A percentile compares a stretch with the other conserved stretches of the same genome.
phyloP scores from a whole-genome alignment of 2,113 vertebrate species.

The Hystrix cristata region DNA sequence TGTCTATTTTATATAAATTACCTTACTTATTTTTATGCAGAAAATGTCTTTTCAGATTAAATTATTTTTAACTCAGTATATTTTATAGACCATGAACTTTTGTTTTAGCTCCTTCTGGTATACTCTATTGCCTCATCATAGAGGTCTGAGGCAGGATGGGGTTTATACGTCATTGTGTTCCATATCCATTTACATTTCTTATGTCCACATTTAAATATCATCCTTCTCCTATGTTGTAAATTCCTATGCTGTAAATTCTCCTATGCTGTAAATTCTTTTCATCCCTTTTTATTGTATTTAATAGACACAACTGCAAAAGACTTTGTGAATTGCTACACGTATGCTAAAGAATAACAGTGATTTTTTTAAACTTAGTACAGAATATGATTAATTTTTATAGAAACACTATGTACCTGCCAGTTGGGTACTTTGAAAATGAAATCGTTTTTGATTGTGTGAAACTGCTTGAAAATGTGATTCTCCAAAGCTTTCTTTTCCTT shows the following conservation, averaged over 20 bases:
- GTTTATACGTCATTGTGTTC: neutral
- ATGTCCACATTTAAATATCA: neutral
- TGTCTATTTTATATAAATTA: neutral
- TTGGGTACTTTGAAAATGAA: conserved; percentile 82
- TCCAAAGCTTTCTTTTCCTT: conserved; percentile 57
- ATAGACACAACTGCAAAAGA: conserved; percentile 35
- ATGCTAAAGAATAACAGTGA: conserved; percentile 68
- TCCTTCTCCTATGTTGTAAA: neutral
- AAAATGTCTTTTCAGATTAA: neutral
- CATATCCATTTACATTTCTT: conserved; percentile 25
- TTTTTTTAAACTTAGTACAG: conserved; percentile 74
- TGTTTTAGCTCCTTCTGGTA: neutral
- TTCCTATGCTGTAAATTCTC: neutral
- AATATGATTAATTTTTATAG: conserved; percentile 80
- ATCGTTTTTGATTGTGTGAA: conserved; percentile 74
- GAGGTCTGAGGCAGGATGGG: neutral
- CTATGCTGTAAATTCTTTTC: neutral
- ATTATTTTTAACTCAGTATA: neutral
- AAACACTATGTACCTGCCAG: conserved; percentile 83
- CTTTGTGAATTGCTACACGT: conserved; percentile 65
- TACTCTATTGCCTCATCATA: neutral
- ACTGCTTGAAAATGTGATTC: conserved; percentile 74
- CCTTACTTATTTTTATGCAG: neutral
- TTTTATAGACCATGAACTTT: neutral
- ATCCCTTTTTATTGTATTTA: conserved; percentile 26